Evolutionary conservation across 2,888 invertebrate species (phyloP), one percentile per base, ranked within the genome.

Genomic region (Epirrhoe tristata): DNA sequence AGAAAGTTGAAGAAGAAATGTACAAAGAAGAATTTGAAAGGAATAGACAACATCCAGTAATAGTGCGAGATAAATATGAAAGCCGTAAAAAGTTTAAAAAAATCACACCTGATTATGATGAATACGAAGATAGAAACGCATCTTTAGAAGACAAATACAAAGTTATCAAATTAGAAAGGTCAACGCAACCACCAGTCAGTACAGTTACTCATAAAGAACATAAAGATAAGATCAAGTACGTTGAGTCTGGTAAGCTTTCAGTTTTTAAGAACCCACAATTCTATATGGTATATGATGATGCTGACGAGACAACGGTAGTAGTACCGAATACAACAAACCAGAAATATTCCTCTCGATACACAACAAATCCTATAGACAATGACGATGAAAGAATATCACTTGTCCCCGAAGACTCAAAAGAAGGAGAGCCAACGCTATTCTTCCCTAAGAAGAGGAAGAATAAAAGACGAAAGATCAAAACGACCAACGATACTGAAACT

Each of bases 1-100:
- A 92, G 66, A 90, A 85, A 75, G 72, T 81, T 75, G 89, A 89
- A 77, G 92, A 93, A 73, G 90, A 90, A 75, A 77, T 88, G 58
- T 79, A 80, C n/a, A 79, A 83, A 76, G 88, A 92, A 74, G 85
- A 89, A 50, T 72, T 77, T 36, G 76, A 72, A 24, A 24, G 67
- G 69, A 62, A 67, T 24, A 52, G 59, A 43, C n/a, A 67, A 0
- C 52, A 60, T 34, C 61, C 63, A 46, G 53, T 55, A 17, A 75
- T 74, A 14, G 67, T 74, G 10, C 59, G 65, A 12, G 85, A 86
- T 36, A 89, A 88, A 76, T 88, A 88, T 58, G 76, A 74, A 1
- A 74, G 63, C 32, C 14, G 62, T 51, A 50, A 53, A 12, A 46
- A 53, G 57, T 34, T 55, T 53, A 65, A 67, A 6, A 81, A 72